Base-by-base conservation (phyloP, 1,140 invertebrate species). In the Subanguina moxae region DNA sequence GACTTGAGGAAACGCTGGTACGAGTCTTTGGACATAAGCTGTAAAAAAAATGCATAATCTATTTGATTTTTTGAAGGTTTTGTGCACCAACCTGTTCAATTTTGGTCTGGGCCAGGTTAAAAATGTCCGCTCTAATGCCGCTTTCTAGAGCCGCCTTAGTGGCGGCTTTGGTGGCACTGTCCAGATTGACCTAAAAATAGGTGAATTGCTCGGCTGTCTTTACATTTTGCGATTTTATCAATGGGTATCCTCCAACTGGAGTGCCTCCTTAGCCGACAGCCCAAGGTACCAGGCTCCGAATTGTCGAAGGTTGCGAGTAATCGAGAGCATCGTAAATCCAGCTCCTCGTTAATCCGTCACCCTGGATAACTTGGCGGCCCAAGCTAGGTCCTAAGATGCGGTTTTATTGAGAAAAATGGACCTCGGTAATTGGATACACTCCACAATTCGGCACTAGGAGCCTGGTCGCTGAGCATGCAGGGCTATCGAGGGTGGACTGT, bases 21-120 rank as follows among this genome's bases (percentile, higher is more conserved):
- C 23, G 77, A 74, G 42, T 76, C 74, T 48, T 78, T 76, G 25
- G 65, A 62, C 73, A 76, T 78, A n/a, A 76, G 57, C 38, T 76
- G 32, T 5, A 38, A 38, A 38, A 5, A 5, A 38, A 38, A 11
- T 5, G 11, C 3, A 38, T 38, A 38, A 38, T 5, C 32, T 38
- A 5, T 38, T 38, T 38, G 3, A 38, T 38, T 3, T 38, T 38
- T 38, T 38, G 32, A 38, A n/a, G n/a, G n/a, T n/a, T 38, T 38
- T 38, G 11, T 38, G 32, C 32, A 38, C 32, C 32, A 38, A 38
- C 32, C 32, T 38, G 72, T 43, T 70, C 72, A 45, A 78, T 76
- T 46, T 57, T 58, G n/a, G 19, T 64, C 45, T 76, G 74, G 25
- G 74, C 74, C 23, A 76, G 32, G 21, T 62, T 70, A 56, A 76